Base-by-base conservation (phyloP, 2,888 invertebrate genomes). In the Agonum fuliginosum region DNA sequence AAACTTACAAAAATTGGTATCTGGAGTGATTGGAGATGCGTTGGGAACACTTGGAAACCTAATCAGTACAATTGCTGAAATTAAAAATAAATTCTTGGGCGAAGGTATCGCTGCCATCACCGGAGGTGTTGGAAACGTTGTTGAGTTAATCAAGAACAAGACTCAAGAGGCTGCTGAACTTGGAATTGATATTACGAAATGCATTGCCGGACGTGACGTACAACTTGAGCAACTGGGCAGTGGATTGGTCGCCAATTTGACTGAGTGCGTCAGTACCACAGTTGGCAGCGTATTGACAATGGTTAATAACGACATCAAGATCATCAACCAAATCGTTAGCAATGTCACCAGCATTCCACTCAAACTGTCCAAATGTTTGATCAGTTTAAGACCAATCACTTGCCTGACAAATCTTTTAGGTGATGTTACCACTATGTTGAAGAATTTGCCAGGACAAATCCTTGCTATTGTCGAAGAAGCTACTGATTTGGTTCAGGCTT, bases 381-480 rank as follows among this genome's bases (percentile, higher is more conserved):
- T 65, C n/a, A 30, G 20, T 48, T 48, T 65, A 12, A 34, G 48
- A 34, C 65, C 65, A 14, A 67, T 75, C 8, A 65, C n/a, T 2
- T 75, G 75, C n/a, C 8, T 75, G 3, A 10, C 10, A 17, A 8
- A 19, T 8, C 12, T 75, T n/a, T 6, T 75, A 0, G 3, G 4
- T 5, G 10, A 17, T n/a, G 8, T 58, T 10, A 12, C 48, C 12
- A 65, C n/a, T 0, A 8, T 65, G n/a, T 12, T 75, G 1, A n/a
- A 2, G 30, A 34, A 46, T 5, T 5, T 48, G 2, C 75, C 75
- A 14, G 34, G 17, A 1, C 19, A 46, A 19, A 48, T 75, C 14
- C 1, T 10, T 2, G 22, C 19, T 1, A 67, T 75, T 1, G 22
- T 75, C 30, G 20, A 10, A 1, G 12, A 48, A 20, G 75, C 67